Base-by-base conservation (phyloP, 2,888 invertebrate genomes). In the Ariolimax columbianus region DNA sequence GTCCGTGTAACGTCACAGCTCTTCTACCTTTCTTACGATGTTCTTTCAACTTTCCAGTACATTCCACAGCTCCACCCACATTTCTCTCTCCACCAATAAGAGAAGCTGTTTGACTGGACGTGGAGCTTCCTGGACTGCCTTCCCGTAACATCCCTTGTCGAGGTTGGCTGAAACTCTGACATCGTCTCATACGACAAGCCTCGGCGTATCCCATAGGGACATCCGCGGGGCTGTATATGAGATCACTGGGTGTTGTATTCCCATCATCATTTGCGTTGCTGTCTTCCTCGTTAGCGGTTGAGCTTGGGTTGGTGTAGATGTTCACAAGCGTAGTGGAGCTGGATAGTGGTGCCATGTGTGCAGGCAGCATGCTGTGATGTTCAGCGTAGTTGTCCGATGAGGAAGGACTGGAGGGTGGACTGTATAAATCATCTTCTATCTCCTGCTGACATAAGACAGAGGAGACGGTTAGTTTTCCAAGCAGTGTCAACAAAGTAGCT, bases 1-100 rank as follows among this genome's bases (percentile, higher is more conserved):
- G 85, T 59, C 90, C 91, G 75, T 91, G 90, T 17, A 92, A 88
- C 26, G 92, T 92, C 72, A 91, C 91, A 0, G 92, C 92, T 30
- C 92, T 85, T 84, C 90, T 87, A 6, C 89, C 90, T 40, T 89
- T 89, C 40, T 90, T 86, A 23, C 91, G 87, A 77, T 92, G 90
- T 68, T 91, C 91, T 77, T 91, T 90, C 47, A 91, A 86, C 73
- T 89, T 90, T n/a, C 90, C 89, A 33, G 84, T 47, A 51, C 85
- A 83, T 38, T 82, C 81, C 30, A 63, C 73, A 30, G 78, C 47
- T 43, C 86, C 80, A 1, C 40, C 59, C 30, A 36, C 36, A 36
- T 26, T 38, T 73, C 82, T 82, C 7, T 82, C 84, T 30, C 78
- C 75, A 36, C 84, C 78, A 63, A 78, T 82, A n/a, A 86, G 47